Evolutionary conservation across 2,888 invertebrate genomes (phyloP).

Genomic region (Drosophila kanekoi): DNA sequence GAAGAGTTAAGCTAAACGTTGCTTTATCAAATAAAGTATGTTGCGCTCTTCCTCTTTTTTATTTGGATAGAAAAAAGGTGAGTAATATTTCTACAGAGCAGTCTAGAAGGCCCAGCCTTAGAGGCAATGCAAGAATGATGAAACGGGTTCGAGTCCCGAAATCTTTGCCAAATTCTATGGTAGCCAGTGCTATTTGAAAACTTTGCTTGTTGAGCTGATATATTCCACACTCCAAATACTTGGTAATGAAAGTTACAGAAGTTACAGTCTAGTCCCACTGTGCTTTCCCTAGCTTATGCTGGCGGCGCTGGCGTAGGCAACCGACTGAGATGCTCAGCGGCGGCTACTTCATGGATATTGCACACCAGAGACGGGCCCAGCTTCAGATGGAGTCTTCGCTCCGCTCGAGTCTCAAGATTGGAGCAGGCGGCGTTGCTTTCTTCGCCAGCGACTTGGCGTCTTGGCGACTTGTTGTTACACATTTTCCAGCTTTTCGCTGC

Average conservation of each 20-base stretch:
- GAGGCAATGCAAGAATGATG: no score
- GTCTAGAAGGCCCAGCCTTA: no score
- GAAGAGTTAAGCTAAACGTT: no score
- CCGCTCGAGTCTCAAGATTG: conserved; percentile 10
- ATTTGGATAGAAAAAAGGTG: no score
- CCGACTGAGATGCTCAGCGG: conserved; percentile 29
- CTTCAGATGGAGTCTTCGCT: not conserved
- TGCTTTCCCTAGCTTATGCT: conserved; percentile 65
- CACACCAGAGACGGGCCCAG: conserved; percentile 57
- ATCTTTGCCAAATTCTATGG: no score
- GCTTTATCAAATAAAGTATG: no score
- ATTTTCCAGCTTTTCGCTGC: conserved; percentile 70
- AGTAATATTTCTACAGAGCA: no score
- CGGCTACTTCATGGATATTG: conserved; percentile 75
- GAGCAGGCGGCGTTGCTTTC: conserved; percentile 59
- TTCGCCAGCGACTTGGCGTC: conserved; percentile 39
- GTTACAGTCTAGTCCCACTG: conserved; percentile 47
- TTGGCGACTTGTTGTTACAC: conserved; percentile 64
- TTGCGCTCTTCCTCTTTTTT: no score
- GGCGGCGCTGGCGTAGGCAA: conserved; percentile 43
- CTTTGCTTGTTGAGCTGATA: no score
- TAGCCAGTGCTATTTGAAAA: no score
- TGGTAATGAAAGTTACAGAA: no score
- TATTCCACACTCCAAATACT: not conserved
- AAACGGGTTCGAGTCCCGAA: no score